Conservation (phyloP, 1,140 invertebrate species). For the Camponotus floridanus region DNA sequence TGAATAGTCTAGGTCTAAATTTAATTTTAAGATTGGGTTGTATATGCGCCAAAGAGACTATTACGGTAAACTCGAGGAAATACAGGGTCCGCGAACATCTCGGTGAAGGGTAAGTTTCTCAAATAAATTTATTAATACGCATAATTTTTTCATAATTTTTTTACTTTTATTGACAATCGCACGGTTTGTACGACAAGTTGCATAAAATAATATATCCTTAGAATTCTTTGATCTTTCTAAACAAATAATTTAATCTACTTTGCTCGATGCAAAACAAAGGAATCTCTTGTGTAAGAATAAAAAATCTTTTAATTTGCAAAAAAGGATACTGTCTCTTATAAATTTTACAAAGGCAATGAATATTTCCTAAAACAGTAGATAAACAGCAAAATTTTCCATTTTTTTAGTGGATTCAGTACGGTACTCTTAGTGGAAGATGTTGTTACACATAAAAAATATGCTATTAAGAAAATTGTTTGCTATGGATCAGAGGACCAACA, state of each 20-base stretch:
- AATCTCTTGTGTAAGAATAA: not conserved
- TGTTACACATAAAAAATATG: constrained; percentile 91
- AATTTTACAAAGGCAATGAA: constrained; percentile 1
- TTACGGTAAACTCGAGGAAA: constrained; percentile 90
- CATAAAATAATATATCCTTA: not conserved
- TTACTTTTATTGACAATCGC: too few relatives aligned
- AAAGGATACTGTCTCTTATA: not conserved
- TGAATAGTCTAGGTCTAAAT: constrained; percentile 91
- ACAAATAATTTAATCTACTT: not conserved
- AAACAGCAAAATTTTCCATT: constrained; percentile 47
- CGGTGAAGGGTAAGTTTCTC: constrained; percentile 91
- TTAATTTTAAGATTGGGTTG: constrained; percentile 93
- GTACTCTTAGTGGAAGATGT: constrained; percentile 93
- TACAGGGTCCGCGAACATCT: constrained; percentile 91
- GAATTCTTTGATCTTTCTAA: not conserved
- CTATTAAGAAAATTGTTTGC: constrained; percentile 93
- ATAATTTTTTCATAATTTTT: not conserved
- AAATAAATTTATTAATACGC: constrained; percentile 23
- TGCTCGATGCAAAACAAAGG: not conserved
- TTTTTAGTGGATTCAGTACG: constrained; percentile 93
- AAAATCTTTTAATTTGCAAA: not conserved
- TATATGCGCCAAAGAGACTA: constrained; percentile 91
- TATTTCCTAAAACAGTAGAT: not conserved
- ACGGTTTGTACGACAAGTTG: not conserved
- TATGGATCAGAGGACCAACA: constrained; percentile 93